These are phyloP conservation scores for Typhlichthys subterraneus DNA, from an alignment of 2,797 vertebrate genomes.

Conservation along the genomic window DNA sequence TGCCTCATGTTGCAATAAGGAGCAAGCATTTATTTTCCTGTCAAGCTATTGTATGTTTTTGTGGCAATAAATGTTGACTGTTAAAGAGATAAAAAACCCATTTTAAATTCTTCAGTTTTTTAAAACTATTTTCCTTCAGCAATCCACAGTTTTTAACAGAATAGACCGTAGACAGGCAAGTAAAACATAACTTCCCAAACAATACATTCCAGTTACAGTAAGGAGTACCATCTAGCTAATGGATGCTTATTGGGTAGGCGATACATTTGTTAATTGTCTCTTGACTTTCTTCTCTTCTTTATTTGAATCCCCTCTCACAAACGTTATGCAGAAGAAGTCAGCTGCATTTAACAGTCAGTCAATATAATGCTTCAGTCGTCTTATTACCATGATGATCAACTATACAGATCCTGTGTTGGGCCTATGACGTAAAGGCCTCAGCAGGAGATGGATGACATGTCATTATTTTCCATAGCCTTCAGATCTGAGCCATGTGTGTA, in stretches of 20 bases:
- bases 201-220: no score
- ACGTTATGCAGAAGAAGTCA: neutral
- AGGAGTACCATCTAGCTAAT: no score
- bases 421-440: neutral
- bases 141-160: neutral
- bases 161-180: neutral
- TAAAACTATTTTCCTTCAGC: neutral
- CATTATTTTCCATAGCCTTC: neutral
- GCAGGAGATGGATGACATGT: neutral
- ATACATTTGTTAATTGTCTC: no score
- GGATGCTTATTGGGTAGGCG: no score
- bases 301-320: no score
- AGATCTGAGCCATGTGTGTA: neutral
- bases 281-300: no score
- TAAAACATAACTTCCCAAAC: no score
- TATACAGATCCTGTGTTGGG: conserved; percentile 2
- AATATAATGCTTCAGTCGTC: conserved; percentile 7
- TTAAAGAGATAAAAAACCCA: neutral
- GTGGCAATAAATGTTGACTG: neutral
- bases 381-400: conserved; percentile 22
- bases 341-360: conserved; percentile 14
- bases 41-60: neutral
- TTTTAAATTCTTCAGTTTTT: neutral
- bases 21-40: neutral
- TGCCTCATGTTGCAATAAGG: neutral